phyloP scores from a whole-genome alignment of 2,113 vertebrate species.

The Apteryx mantelli region DNA sequence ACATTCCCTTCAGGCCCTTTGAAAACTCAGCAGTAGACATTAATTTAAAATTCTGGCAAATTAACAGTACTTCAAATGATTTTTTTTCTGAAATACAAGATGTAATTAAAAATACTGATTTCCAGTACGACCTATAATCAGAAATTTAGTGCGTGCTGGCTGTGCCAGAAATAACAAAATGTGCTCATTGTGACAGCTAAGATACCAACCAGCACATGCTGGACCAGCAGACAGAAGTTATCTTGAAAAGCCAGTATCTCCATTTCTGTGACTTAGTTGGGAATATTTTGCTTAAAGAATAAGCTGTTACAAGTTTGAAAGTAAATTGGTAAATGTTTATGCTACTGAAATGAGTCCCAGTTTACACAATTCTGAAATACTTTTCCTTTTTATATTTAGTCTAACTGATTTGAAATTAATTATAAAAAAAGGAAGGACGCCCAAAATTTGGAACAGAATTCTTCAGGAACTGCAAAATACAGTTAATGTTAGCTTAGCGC shows the following conservation, averaged over 20 bases:
- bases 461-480: background rate
- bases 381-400: background rate
- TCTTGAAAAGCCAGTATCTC: background rate
- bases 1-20: background rate
- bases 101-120: conserved; percentile 33
- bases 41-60: background rate
- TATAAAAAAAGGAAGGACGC: background rate
- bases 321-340: background rate
- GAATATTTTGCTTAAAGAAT: background rate
- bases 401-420: background rate
- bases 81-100: background rate
- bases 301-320: background rate
- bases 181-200: background rate
- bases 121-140: background rate
- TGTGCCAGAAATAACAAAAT: background rate
- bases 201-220: background rate
- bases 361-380: background rate
- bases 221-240: background rate
- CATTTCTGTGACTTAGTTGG: background rate
- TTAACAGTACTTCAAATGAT: background rate
- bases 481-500: background rate
- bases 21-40: background rate
- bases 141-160: background rate
- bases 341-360: background rate
- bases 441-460: background rate